Percentiles rank a stretch among this genome's conserved stretches.
Conservation (phyloP, 2,888 invertebrate genomes). For the Apantesis nais region DNA sequence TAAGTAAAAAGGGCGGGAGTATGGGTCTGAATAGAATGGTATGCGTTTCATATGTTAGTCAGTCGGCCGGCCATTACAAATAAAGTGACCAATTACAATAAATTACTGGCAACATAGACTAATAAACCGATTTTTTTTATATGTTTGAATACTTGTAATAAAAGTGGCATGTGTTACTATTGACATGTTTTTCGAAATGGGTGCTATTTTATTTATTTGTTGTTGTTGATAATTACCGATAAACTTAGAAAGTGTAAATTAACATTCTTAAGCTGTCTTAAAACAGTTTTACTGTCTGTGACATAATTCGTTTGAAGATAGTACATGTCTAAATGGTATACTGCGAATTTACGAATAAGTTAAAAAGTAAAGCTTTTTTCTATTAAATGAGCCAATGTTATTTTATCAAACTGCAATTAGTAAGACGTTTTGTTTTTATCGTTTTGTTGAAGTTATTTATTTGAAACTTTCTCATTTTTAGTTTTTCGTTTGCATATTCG, state of each 20-base stretch:
- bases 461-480: background rate
- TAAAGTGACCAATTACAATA: constrained; percentile 80
- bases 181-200: constrained; percentile 4
- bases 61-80: constrained; percentile 63
- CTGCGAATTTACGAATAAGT: too few relatives aligned
- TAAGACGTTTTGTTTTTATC: too few relatives aligned
- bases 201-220: background rate
- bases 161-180: constrained; percentile 18
- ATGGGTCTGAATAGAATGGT: constrained; percentile 32
- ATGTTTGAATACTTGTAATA: constrained; percentile 26
- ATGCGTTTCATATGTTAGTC: constrained; percentile 49
- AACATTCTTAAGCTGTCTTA: background rate
- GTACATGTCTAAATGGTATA: background rate
- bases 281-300: background rate
- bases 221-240: background rate
- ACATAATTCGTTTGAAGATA: background rate
- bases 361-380: too few relatives aligned
- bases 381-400: background rate
- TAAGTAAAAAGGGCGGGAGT: background rate
- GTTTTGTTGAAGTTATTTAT: background rate
- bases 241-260: background rate
- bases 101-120: constrained; percentile 68
- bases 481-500: background rate
- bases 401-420: background rate
- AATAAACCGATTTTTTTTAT: constrained; percentile 75